phyloP scores from a whole-genome alignment of 1,140 invertebrate species.

The Drosophila murphyi region DNA sequence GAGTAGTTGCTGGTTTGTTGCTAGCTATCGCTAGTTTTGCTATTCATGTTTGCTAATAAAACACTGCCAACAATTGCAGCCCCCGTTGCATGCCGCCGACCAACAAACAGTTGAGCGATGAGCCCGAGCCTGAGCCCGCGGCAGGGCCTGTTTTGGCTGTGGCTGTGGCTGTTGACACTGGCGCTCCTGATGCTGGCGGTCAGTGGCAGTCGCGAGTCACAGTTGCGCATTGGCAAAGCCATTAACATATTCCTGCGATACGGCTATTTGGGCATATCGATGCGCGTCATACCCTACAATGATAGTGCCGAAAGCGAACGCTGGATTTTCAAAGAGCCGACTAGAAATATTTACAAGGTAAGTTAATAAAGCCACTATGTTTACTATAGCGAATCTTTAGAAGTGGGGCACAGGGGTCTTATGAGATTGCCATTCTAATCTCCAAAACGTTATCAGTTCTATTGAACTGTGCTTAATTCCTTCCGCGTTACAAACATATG shows the following conservation, averaged over 20 bases:
- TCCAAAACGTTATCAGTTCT: neutral
- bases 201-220: slow-evolving; percentile 85
- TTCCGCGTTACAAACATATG: neutral
- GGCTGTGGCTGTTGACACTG: slow-evolving; percentile 71
- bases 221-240: slow-evolving; percentile 89
- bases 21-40: no score
- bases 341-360: slow-evolving; percentile 89
- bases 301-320: slow-evolving; percentile 87
- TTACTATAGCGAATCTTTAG: neutral
- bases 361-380: neutral
- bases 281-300: slow-evolving; percentile 92
- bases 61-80: slow-evolving; percentile 16
- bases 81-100: slow-evolving; percentile 61
- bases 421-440: neutral
- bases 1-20: slow-evolving; percentile 9
- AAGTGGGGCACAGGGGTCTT: neutral
- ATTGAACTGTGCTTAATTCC: neutral
- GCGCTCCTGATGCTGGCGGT: slow-evolving; percentile 57
- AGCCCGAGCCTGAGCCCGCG: slow-evolving; percentile 57
- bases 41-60: slow-evolving; percentile 5
- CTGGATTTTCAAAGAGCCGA: slow-evolving; percentile 94
- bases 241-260: slow-evolving; percentile 90
- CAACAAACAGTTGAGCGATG: slow-evolving; percentile 67
- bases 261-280: slow-evolving; percentile 92
- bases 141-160: slow-evolving; percentile 69